Evolutionary conservation across 2,888 invertebrate species (phyloP), one percentile per base, ranked within the genome.

Genomic region (Deilephila elpenor): DNA sequence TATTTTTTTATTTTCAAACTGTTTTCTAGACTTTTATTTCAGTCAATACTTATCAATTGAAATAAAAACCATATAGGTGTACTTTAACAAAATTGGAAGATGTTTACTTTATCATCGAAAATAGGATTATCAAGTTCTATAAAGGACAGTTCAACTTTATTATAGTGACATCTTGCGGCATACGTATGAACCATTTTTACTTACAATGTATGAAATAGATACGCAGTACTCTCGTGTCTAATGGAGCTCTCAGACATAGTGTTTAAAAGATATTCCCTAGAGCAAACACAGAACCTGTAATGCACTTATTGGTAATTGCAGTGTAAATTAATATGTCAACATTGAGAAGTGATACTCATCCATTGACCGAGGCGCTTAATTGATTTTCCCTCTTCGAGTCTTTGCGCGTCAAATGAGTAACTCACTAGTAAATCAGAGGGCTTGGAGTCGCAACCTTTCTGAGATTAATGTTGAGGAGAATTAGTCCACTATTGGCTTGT

Each of bases 291-390:
- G 5, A 44, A 51, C 20, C 25, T 5, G 44, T 67, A 51, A 25
- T 67, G 67, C 67, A 67, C 67, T 51, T 51, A 67, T 37, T 37
- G 11, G 37, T 67, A 67, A 67, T 67, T 67, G 67, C 51, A 67
- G 67, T 67, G 67, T 67, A 67, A 67, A 67, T 67, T 4, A 67
- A 67, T 25, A 44, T 67, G 67, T 67, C 51, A 67, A 67, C 25
- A 51, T 44, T 67, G 64, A 44, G 64, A 67, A 67, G 44, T 67
- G 17, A 44, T 25, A 67, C 20, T 19, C 17, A 44, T 25, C 44
- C 44, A 51, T 51, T 29, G 25, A 67, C 67, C 67, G 17, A 29
- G 4, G 67, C 67, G 6, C 67, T 11, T 67, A 67, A 67, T 51
- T 67, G 64, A 44, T 67, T 67, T 67, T 51, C 44, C n/a, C 25